A percentile compares a stretch with the other conserved stretches of the same genome.
phyloP scores from a whole-genome alignment of 2,797 vertebrate genomes.

The Acridotheres tristis region DNA sequence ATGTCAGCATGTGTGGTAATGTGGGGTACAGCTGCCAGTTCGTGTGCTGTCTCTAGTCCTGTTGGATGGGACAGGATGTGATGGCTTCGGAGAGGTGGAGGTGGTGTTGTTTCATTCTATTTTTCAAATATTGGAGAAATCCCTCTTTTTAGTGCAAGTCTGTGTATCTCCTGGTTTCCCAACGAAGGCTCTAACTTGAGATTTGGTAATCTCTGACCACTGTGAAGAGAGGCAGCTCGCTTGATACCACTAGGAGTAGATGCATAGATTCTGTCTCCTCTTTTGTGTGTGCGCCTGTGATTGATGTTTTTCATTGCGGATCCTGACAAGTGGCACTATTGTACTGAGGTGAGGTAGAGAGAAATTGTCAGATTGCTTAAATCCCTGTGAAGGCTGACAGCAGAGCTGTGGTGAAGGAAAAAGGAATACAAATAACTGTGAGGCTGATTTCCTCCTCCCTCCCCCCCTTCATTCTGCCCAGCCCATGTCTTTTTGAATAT shows the following conservation, averaged over 20 bases:
- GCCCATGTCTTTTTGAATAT: slow-evolving; percentile 51
- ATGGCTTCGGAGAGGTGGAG: not conserved
- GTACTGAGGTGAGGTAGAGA: slow-evolving; percentile 54
- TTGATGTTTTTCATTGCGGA: slow-evolving; percentile 65
- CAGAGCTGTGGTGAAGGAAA: slow-evolving; percentile 19
- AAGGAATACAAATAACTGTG: slow-evolving; percentile 59
- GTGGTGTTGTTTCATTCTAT: not conserved
- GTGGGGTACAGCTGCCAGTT: not conserved
- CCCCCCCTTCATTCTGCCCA: not conserved
- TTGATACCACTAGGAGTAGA: not conserved
- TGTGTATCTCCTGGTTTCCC: not conserved
- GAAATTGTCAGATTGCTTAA: slow-evolving; percentile 66
- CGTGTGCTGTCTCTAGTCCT: not conserved
- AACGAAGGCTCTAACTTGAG: not conserved
- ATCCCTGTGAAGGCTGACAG: slow-evolving; percentile 54
- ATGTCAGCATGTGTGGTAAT: rapidly evolving
- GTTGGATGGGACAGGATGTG: not conserved
- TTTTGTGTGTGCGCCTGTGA: not conserved
- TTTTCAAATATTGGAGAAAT: not conserved
- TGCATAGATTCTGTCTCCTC: not conserved
- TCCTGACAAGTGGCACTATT: slow-evolving; percentile 57
- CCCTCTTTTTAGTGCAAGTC: not conserved
- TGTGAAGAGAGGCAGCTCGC: not conserved
- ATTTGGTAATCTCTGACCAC: not conserved
- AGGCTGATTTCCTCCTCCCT: not conserved